phyloP scores from a whole-genome alignment of 2,888 invertebrate genomes.

The Hemaris fuciformis region DNA sequence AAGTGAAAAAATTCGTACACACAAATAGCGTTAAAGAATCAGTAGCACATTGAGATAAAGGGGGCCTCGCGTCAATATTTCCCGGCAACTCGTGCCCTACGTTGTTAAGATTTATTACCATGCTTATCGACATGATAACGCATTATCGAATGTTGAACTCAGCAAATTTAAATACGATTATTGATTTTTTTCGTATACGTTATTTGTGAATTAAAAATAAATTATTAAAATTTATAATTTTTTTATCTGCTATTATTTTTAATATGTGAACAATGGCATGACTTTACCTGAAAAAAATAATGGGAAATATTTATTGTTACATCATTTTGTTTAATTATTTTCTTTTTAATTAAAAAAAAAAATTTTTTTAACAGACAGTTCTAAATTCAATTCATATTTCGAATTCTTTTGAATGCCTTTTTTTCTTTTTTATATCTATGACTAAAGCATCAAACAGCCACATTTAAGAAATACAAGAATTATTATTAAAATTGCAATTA shows the following conservation, averaged over 20 bases:
- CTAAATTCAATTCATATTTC: too few species aligned
- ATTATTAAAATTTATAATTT: too few species aligned
- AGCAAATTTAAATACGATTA: neutral
- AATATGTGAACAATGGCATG: too few species aligned
- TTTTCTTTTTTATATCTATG: too few species aligned
- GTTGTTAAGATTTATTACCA: neutral
- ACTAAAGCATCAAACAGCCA: neutral
- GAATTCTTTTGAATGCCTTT: too few species aligned
- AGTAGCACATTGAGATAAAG: neutral
- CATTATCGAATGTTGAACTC: slow-evolving; percentile 14
- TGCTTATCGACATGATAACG: slow-evolving; percentile 15
- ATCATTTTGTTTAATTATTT: too few species aligned
- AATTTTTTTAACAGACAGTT: too few species aligned
- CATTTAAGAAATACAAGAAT: neutral
- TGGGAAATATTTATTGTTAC: too few species aligned
- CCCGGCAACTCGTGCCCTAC: neutral
- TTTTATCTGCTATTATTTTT: too few species aligned
- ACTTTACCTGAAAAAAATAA: too few species aligned
- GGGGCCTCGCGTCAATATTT: neutral
- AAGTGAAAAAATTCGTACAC: neutral
- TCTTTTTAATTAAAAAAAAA: too few species aligned
- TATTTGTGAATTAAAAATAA: too few species aligned
- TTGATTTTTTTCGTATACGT: neutral
- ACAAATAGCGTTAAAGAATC: neutral
- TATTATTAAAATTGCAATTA: neutral